Conservation (phyloP, 2,113 vertebrate genomes). For the Hepsetus odoe region DNA sequence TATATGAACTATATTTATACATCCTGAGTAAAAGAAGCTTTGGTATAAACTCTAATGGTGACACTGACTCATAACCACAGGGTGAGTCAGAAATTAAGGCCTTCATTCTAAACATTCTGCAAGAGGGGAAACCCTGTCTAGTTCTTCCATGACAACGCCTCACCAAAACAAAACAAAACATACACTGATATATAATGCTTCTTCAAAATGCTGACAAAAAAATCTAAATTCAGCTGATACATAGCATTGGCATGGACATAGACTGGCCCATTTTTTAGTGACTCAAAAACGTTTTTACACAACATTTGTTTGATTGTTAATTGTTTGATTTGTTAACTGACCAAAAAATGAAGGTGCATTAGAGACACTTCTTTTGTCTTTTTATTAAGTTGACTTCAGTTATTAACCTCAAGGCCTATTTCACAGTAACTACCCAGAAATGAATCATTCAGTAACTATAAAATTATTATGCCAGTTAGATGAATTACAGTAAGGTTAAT, state of each 20-base stretch:
- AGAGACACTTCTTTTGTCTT: background rate
- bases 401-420: background rate
- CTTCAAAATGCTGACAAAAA: too few relatives aligned
- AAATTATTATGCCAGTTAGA: too few relatives aligned
- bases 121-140: slow-evolving; percentile 8
- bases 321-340: background rate
- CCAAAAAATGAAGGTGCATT: background rate
- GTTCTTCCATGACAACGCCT: background rate
- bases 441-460: too few relatives aligned
- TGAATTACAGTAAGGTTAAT: too few relatives aligned
- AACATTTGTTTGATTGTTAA: background rate
- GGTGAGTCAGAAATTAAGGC: slow-evolving; percentile 17
- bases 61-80: slow-evolving; percentile 11
- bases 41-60: background rate
- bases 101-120: slow-evolving; percentile 10
- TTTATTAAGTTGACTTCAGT: background rate
- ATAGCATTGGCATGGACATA: too few relatives aligned
- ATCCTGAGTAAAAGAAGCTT: background rate
- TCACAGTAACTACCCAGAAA: background rate
- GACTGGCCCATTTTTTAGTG: background rate
- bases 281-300: background rate
- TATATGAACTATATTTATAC: background rate
- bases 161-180: background rate
- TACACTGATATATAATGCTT: background rate
- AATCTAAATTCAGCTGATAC: too few relatives aligned